Evolutionary conservation across 2,797 vertebrate genomes (phyloP), one percentile per base, ranked within the genome.

Genomic region (Perodicticus potto): DNA sequence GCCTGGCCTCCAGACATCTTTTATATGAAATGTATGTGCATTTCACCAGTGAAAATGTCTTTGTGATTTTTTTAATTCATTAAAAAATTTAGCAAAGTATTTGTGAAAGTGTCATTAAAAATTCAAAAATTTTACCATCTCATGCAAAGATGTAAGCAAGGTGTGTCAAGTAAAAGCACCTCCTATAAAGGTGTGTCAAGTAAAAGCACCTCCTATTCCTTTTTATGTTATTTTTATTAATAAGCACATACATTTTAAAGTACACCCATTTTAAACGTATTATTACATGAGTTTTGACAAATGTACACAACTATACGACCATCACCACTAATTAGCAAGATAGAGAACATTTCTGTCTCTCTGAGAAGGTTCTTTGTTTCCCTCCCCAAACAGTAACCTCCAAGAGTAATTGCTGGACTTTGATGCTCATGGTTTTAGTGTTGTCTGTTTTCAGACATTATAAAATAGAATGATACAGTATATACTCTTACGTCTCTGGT

Each of bases 101-200:
- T 92, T 70, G 59, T 84, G 67, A 43, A 89, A 93, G 63, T 72
- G 74, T 80, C 10, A 72, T 69, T 90, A n/a, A 90, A 92, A 76
- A 23, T 34, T 13, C 22, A 61, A 9, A 61, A 16, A 37, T 63
- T 80, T 87, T 72, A 59, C 65, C 2, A 61, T 27, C 0, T 5
- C 40, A 11, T 72, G 32, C 29, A 74, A 59, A 45, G 61, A 53
- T 74, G 2, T 14, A 91, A 88, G 45, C 23, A 57, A 8, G n/a
- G n/a, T n/a, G n/a, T n/a, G n/a, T n/a, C n/a, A n/a, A n/a, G n/a
- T 32, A 32, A 67, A 82, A 87, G 78, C 20, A 14, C 5, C 17
- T 63, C 20, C 17, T 29, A 82, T 78, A 55, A 67, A 84, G 29
- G 25, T 29, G 49, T 55, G 8, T 45, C 10, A 45, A 45, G 45